Conservation (phyloP, 2,888 invertebrate species). For the Aporophyla lueneburgensis region DNA sequence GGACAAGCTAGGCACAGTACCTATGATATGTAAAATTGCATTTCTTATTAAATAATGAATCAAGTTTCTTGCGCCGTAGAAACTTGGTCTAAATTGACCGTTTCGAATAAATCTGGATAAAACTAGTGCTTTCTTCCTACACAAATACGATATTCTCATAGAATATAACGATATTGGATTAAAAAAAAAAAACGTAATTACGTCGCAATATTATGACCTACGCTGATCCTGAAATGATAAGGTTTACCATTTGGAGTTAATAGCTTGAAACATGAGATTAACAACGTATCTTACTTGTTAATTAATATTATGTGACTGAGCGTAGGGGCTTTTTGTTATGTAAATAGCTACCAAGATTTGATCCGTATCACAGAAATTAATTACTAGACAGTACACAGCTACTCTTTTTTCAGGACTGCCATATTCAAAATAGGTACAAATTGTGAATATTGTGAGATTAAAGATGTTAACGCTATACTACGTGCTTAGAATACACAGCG, state of each 20-base stretch:
- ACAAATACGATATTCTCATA: slow-evolving; percentile 11
- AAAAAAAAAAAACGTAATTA: no score
- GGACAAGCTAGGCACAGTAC: no score
- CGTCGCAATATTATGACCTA: slow-evolving; percentile 44
- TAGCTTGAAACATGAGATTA: background rate
- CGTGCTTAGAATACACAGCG: no score
- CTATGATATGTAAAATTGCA: no score
- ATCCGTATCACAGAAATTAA: background rate
- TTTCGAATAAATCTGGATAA: slow-evolving; percentile 27
- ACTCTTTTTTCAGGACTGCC: background rate
- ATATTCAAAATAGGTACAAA: background rate
- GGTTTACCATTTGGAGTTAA: slow-evolving; percentile 8
- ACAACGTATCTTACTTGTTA: slow-evolving; percentile 3
- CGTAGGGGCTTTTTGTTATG: background rate
- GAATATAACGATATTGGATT: slow-evolving; percentile 16
- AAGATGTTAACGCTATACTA: background rate
- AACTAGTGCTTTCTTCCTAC: slow-evolving; percentile 29
- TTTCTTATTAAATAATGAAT: background rate
- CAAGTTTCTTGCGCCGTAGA: slow-evolving; percentile 10
- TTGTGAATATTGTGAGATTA: background rate
- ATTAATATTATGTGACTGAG: slow-evolving; percentile 11
- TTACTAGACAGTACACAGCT: background rate
- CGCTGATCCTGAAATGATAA: slow-evolving; percentile 37
- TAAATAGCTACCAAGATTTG: background rate
- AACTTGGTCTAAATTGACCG: background rate